Percentiles rank a stretch among this genome's conserved stretches.
Evolutionary conservation across 2,113 vertebrate genomes (phyloP).

Genomic region (Ceuthmochares aereus): DNA sequence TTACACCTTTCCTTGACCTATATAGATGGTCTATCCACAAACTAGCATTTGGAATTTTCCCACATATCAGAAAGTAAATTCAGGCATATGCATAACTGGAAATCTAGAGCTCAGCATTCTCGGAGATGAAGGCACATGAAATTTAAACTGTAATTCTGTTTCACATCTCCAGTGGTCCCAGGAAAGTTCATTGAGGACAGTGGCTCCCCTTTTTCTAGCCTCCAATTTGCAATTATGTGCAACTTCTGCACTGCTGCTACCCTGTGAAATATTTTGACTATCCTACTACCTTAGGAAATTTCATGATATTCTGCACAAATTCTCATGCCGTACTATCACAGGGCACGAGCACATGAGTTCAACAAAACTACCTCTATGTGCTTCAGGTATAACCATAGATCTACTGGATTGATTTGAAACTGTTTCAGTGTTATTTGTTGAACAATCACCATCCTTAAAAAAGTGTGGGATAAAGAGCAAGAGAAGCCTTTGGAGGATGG

Average conservation of each 20-base stretch:
- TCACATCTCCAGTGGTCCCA: accelerated
- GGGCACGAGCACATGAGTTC: neutral
- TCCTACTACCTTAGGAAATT: neutral
- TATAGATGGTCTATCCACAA: neutral
- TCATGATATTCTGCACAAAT: neutral
- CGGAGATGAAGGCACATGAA: neutral
- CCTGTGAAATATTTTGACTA: neutral
- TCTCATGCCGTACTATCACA: neutral
- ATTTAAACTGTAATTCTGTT: neutral
- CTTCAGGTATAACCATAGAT: neutral
- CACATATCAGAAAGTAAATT: neutral
- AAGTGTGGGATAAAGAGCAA: neutral
- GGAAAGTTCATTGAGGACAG: neutral
- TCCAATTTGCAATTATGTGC: neutral
- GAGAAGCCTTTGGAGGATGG: neutral
- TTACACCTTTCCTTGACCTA: neutral
- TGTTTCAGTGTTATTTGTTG: neutral
- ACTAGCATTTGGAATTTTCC: neutral
- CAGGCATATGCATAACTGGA: accelerated
- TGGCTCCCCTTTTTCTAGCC: neutral
- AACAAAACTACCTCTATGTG: neutral
- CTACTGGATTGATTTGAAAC: neutral
- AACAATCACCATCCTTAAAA: neutral
- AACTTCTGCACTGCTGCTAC: neutral
- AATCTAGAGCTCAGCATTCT: neutral